Percentiles rank a stretch among this genome's conserved stretches.
phyloP scores from a whole-genome alignment of 2,113 vertebrate genomes.

The Mirza zaza region DNA sequence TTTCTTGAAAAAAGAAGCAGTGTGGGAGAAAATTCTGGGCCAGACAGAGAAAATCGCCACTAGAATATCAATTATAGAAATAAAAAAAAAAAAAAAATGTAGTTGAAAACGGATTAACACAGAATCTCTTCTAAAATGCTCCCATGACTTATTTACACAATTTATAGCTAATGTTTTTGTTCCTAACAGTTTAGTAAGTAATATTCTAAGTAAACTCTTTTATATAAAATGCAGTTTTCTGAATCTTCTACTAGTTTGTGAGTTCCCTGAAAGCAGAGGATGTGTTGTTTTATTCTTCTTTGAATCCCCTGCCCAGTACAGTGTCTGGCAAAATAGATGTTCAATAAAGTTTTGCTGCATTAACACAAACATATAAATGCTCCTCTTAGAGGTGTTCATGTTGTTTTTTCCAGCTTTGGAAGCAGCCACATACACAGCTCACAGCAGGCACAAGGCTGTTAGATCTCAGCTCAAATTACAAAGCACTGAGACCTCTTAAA shows the following conservation, averaged over 20 bases:
- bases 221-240: conserved; percentile 22
- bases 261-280: background rate
- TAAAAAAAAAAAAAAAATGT: background rate
- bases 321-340: background rate
- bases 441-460: background rate
- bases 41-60: background rate
- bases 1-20: background rate
- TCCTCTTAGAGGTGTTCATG: background rate
- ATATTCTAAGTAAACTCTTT: background rate
- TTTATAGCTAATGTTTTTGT: conserved; percentile 22
- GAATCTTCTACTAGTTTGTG: background rate
- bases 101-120: background rate
- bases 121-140: conserved; percentile 30
- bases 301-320: background rate
- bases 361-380: background rate
- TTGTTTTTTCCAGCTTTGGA: background rate
- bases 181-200: background rate
- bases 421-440: background rate
- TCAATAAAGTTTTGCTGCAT: background rate
- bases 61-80: background rate
- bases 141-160: background rate
- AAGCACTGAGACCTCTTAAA: background rate
- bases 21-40: background rate
- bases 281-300: background rate
- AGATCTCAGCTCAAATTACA: conserved; percentile 1